Evolutionary conservation across 2,888 invertebrate genomes (phyloP).

Genomic region (Synanthedon vespiformis): DNA sequence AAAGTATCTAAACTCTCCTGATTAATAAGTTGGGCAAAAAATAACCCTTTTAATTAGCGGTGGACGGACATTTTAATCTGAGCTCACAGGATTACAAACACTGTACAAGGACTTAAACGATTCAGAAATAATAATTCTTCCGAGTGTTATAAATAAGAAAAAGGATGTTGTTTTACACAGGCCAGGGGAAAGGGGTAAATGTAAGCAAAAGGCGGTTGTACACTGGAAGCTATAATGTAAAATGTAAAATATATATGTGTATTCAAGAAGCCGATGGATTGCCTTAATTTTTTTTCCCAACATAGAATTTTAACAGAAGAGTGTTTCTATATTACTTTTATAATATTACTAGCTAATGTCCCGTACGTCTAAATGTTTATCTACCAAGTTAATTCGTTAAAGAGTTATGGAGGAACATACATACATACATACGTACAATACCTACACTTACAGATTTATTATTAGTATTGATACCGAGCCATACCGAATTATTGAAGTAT

Average conservation of each 20-base stretch:
- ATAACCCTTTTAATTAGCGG: slow-evolving; percentile 64
- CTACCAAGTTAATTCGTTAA: no score
- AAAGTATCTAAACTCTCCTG: slow-evolving; percentile 21
- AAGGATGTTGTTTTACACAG: slow-evolving; percentile 32
- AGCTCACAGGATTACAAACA: slow-evolving; percentile 55
- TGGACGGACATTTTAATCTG: slow-evolving; percentile 56
- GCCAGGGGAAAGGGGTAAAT: slow-evolving; percentile 28
- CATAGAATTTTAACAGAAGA: no score
- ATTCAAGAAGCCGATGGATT: no score
- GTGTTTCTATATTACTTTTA: no score
- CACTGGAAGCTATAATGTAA: slow-evolving; percentile 16
- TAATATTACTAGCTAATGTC: no score
- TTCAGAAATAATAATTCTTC: slow-evolving; percentile 68
- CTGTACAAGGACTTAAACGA: slow-evolving; percentile 67
- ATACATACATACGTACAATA: no score
- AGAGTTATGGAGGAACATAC: no score
- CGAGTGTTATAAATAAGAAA: slow-evolving; percentile 62
- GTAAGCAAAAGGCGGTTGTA: slow-evolving; percentile 12
- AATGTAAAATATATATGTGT: background rate
- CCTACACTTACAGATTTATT: no score
- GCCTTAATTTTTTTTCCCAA: no score
- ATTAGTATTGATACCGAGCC: no score
- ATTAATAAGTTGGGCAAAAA: slow-evolving; percentile 57
- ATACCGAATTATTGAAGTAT: no score
- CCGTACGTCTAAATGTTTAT: no score